A percentile compares a stretch with the other conserved stretches of the same genome.
Evolutionary conservation across 2,888 invertebrate genomes (phyloP).

Genomic region (Andrena marginata): DNA sequence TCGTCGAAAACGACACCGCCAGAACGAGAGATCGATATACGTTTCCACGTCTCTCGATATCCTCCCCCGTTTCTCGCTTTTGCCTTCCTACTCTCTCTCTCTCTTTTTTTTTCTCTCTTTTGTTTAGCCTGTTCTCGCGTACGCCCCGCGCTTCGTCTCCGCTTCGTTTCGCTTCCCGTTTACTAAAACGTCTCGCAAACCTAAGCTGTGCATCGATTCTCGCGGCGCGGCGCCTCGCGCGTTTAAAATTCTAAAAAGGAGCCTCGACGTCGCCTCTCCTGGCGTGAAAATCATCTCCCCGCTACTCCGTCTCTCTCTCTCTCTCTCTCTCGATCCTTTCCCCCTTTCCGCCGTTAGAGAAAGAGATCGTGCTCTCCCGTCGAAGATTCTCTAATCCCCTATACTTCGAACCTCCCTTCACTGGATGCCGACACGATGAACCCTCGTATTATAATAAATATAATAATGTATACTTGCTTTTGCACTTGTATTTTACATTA

Average conservation of each 20-base stretch:
- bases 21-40: conserved; percentile 38
- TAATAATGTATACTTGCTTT: conserved; percentile 83
- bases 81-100: neutral
- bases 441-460: conserved; percentile 81
- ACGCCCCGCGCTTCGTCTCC: neutral
- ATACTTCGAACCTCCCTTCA: neutral
- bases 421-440: conserved; percentile 53
- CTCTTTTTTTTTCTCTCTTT: neutral
- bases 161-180: neutral
- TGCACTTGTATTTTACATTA: conserved; percentile 84
- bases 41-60: neutral
- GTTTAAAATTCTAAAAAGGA: conserved; percentile 59
- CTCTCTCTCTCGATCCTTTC: neutral
- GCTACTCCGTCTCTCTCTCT: too few relatives aligned
- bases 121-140: neutral
- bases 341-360: neutral
- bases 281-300: conserved; percentile 13
- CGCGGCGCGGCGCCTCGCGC: conserved; percentile 26
- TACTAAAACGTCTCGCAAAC: neutral
- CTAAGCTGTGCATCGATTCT: conserved; percentile 4
- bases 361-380: conserved; percentile 29
- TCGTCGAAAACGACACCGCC: conserved; percentile 42
- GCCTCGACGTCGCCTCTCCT: conserved; percentile 26
- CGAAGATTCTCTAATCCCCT: conserved; percentile 11
- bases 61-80: neutral